phyloP scores from a whole-genome alignment of 1,140 invertebrate species.

The Drosophila gunungcola region DNA sequence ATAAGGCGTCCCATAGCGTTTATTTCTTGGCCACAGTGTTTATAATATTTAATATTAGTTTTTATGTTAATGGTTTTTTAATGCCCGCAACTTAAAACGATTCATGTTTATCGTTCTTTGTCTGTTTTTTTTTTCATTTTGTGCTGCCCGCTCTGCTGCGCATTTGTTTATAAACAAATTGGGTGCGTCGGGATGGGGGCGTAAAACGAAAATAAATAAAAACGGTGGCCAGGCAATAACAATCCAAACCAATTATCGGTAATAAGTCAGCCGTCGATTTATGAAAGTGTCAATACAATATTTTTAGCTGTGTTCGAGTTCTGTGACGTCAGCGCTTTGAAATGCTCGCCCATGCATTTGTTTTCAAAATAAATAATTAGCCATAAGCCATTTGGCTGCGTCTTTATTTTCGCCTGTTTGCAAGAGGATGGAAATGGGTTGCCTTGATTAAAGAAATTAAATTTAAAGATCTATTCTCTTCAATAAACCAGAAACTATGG shows the following conservation, averaged over 20 bases:
- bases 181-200: conserved; percentile 23
- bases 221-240: conserved; percentile 52
- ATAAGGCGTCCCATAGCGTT: conserved; percentile 16
- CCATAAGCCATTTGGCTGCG: conserved; percentile 57
- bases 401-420: conserved; percentile 29
- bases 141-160: conserved; percentile 52
- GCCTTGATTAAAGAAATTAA: conserved; percentile 17
- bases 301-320: conserved; percentile 30
- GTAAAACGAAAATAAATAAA: conserved; percentile 43
- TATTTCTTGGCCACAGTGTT: conserved; percentile 31
- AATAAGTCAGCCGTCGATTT: conserved; percentile 77
- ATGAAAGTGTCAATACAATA: conserved; percentile 80
- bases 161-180: conserved; percentile 78
- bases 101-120: conserved; percentile 42
- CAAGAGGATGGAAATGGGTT: conserved; percentile 1
- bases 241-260: conserved; percentile 76
- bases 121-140: conserved; percentile 23
- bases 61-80: conserved; percentile 68
- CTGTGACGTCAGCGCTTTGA: conserved; percentile 63
- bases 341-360: conserved; percentile 27
- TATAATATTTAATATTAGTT: conserved; percentile 70
- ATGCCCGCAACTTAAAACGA: conserved; percentile 46
- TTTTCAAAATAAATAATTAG: conserved; percentile 72
- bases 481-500: neutral
- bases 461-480: conserved; percentile 1